These are phyloP conservation scores for Sapayoa aenigma DNA, from an alignment of 2,113 vertebrate genomes.

Conservation along the genomic window DNA sequence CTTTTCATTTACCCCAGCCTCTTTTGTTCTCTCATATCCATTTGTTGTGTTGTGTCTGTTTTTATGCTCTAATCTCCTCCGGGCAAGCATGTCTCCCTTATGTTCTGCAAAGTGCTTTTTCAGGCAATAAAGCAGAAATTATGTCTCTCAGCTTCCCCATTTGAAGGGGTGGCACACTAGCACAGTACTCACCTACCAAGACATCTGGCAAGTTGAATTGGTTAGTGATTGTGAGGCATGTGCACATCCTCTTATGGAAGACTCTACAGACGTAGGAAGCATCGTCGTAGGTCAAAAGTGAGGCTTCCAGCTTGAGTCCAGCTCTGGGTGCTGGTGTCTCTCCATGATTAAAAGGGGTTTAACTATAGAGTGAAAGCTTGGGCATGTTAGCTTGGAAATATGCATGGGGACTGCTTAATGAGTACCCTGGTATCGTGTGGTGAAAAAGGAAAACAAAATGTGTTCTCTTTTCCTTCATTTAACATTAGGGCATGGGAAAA, in stretches of 20 bases:
- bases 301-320: not conserved
- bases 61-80: not conserved
- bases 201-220: not conserved
- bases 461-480: not conserved
- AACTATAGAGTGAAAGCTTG: not conserved
- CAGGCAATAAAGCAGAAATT: not conserved
- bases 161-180: not conserved
- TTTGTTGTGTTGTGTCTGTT: not conserved
- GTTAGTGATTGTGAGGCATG: not conserved
- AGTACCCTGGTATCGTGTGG: not conserved
- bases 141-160: not conserved
- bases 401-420: not conserved
- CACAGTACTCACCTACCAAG: not conserved
- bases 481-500: not conserved
- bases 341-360: not conserved
- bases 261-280: not conserved
- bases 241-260: not conserved
- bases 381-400: not conserved
- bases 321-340: not conserved
- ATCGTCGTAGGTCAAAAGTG: not conserved
- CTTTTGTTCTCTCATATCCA: constrained; percentile 10
- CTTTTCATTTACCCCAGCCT: not conserved
- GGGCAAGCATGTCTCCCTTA: not conserved
- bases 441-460: not conserved
- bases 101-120: constrained; percentile 33